Conservation (phyloP, 2,888 invertebrate species). For the Mythimna pallens region DNA sequence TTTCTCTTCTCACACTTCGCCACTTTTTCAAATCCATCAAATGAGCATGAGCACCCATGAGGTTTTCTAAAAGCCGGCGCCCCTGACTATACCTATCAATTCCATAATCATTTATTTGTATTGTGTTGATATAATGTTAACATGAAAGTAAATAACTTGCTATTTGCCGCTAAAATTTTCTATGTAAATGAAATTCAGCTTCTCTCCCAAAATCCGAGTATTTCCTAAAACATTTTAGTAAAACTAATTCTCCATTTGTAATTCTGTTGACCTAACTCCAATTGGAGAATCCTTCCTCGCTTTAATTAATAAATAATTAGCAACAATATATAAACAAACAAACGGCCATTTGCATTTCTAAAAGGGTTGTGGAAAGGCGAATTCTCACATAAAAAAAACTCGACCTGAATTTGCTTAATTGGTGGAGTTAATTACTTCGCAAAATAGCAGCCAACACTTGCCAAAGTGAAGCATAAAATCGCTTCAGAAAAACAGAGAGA, state of each 20-base stretch:
- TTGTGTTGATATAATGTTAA: too few relatives aligned
- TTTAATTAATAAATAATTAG: slow-evolving; percentile 58
- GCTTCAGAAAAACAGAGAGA: slow-evolving; percentile 43
- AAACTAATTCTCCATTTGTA: slow-evolving; percentile 12
- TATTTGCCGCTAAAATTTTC: background rate
- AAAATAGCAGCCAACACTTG: slow-evolving; percentile 45
- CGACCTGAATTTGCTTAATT: slow-evolving; percentile 60
- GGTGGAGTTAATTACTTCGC: slow-evolving; percentile 60
- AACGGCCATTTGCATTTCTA: slow-evolving; percentile 51
- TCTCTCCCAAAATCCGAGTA: background rate
- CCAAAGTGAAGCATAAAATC: slow-evolving; percentile 48
- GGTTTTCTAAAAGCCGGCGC: too few relatives aligned
- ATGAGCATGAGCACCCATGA: too few relatives aligned
- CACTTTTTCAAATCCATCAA: too few relatives aligned
- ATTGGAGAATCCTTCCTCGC: slow-evolving; percentile 35
- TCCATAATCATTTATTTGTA: too few relatives aligned
- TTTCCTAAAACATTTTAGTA: slow-evolving; percentile 15
- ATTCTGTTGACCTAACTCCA: slow-evolving; percentile 27
- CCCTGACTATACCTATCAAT: too few relatives aligned
- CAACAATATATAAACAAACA: slow-evolving; percentile 44
- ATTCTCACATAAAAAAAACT: slow-evolving; percentile 52
- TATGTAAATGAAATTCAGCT: background rate
- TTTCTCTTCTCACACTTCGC: too few relatives aligned
- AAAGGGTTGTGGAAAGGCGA: slow-evolving; percentile 47
- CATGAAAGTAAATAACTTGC: background rate